Conservation (phyloP, 2,113 vertebrate genomes). For the Ariopsis seemanni region DNA sequence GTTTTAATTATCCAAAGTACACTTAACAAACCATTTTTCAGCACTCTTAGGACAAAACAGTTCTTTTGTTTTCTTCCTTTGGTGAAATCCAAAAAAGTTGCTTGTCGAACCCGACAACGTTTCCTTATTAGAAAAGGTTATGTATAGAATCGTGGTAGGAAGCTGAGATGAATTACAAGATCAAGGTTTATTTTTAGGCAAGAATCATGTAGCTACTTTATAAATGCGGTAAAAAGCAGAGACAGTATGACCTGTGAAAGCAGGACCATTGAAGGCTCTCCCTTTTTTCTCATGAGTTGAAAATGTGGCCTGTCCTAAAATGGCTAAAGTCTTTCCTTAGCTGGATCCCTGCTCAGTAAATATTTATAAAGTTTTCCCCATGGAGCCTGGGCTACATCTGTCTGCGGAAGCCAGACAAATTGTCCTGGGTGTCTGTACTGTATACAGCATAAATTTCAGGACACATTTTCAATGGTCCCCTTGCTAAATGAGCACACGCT, state of each 20-base stretch:
- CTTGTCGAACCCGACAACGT: background rate
- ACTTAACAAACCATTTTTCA: background rate
- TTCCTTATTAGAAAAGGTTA: background rate
- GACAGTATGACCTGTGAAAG: slow-evolving; percentile 62
- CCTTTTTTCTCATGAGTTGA: slow-evolving; percentile 46
- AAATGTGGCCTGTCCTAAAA: slow-evolving; percentile 56
- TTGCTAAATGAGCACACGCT: slow-evolving; percentile 33
- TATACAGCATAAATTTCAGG: slow-evolving; percentile 50
- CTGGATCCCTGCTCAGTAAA: slow-evolving; percentile 59
- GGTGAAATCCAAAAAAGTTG: background rate
- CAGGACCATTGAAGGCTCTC: slow-evolving; percentile 61
- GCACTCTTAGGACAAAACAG: background rate
- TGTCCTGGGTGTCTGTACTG: slow-evolving; percentile 37
- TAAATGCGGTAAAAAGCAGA: slow-evolving; percentile 43
- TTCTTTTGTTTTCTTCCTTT: background rate
- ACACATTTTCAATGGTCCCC: slow-evolving; percentile 35
- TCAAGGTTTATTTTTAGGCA: background rate
- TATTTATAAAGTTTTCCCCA: slow-evolving; percentile 63
- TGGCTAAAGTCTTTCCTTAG: slow-evolving; percentile 46
- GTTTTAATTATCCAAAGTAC: background rate
- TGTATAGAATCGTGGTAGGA: too few relatives aligned
- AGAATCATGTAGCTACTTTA: background rate
- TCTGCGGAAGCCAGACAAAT: slow-evolving; percentile 47
- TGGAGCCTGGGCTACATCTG: slow-evolving; percentile 41
- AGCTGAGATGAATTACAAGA: background rate